These are phyloP conservation scores for Rutilus rutilus DNA, from an alignment of 2,113 vertebrate species.

Conservation along the genomic window DNA sequence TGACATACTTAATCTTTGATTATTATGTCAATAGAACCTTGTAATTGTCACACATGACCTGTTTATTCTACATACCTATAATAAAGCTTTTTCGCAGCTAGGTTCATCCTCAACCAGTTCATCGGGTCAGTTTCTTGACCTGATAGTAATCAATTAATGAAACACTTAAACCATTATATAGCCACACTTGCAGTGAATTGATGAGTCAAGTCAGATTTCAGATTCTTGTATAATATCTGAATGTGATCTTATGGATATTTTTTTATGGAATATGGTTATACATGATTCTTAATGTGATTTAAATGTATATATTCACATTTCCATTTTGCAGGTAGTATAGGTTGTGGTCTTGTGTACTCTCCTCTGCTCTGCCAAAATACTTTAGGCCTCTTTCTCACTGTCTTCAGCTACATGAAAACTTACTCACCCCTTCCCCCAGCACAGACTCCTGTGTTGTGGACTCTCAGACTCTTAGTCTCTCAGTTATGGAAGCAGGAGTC, in stretches of 20 bases:
- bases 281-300: neutral
- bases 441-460: neutral
- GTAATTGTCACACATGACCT: no score
- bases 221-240: neutral
- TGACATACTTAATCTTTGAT: no score
- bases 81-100: no score
- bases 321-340: neutral
- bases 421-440: constrained; percentile 14
- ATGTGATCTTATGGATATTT: neutral
- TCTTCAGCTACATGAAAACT: neutral
- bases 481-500: constrained; percentile 70
- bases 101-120: no score
- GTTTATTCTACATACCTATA: no score
- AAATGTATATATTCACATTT: constrained; percentile 56
- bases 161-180: no score
- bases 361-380: constrained; percentile 9
- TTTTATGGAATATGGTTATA: neutral
- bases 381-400: neutral
- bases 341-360: neutral
- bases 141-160: no score
- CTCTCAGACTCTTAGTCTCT: neutral
- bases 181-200: neutral
- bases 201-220: neutral
- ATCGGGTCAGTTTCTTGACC: no score
- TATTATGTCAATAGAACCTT: no score